Evolutionary conservation across 2,888 invertebrate species (phyloP).

Genomic region (Dascillus cervinus): DNA sequence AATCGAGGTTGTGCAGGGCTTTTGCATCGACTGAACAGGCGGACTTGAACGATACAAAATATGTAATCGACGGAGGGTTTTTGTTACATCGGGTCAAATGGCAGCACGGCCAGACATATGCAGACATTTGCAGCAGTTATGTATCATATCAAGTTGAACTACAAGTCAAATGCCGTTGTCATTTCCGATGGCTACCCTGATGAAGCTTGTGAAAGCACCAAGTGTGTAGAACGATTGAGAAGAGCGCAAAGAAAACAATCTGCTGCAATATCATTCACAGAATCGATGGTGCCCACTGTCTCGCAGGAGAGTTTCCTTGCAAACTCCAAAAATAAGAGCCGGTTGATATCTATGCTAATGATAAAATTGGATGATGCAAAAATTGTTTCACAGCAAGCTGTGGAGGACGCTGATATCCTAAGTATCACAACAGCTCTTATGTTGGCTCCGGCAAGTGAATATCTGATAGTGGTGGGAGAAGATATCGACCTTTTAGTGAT

Average conservation of each 20-base stretch:
- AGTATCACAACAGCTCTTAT: neutral
- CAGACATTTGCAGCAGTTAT: neutral
- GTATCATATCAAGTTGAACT: neutral
- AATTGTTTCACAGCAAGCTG: conserved; percentile 2
- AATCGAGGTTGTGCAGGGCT: neutral
- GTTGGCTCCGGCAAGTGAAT: conserved; percentile 1
- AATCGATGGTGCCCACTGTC: neutral
- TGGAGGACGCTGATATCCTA: neutral
- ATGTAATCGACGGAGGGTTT: neutral
- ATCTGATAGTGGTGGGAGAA: conserved; percentile 5
- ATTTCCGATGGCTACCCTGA: neutral
- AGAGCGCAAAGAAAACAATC: neutral
- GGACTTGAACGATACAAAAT: neutral
- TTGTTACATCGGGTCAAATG: neutral
- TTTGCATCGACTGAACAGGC: neutral
- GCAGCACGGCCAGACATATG: neutral
- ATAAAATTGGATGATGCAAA: neutral
- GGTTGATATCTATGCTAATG: conserved; percentile 1
- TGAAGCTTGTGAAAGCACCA: neutral
- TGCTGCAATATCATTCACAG: neutral
- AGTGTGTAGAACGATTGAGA: neutral
- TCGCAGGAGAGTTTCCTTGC: neutral
- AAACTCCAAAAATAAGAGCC: neutral
- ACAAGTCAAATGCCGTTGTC: neutral
- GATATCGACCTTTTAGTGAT: conserved; percentile 6